A percentile compares a stretch with the other conserved stretches of the same genome.
phyloP scores from a whole-genome alignment of 2,797 vertebrate genomes.

The Mico argentatus region DNA sequence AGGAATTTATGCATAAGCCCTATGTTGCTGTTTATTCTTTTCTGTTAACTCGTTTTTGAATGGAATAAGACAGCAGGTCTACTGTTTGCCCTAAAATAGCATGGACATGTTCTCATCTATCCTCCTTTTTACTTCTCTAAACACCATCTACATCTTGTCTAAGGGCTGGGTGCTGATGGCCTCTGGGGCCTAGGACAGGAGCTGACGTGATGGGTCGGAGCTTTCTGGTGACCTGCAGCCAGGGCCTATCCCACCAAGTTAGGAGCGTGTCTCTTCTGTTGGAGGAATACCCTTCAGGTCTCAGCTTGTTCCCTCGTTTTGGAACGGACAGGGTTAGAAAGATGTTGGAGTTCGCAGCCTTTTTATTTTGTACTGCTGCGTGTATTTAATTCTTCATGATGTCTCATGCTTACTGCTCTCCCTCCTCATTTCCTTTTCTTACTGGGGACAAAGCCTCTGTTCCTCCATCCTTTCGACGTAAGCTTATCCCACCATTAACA shows the following conservation, averaged over 20 bases:
- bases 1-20: background rate
- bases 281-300: background rate
- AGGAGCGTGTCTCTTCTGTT: background rate
- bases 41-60: background rate
- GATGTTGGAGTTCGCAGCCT: background rate
- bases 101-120: too few species aligned
- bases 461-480: background rate
- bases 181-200: background rate
- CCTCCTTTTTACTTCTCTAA: background rate
- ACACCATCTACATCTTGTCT: background rate
- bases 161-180: background rate
- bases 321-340: background rate
- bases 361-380: background rate
- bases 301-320: background rate
- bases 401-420: background rate
- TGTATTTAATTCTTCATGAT: background rate
- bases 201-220: background rate
- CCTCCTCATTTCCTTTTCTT: background rate
- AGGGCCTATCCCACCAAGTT: background rate
- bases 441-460: background rate
- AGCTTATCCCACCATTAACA: background rate
- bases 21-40: background rate
- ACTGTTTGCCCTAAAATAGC: background rate
- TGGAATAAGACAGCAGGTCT: background rate
- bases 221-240: background rate